Evolutionary conservation across 2,888 invertebrate species (phyloP), one percentile per base, ranked within the genome.

Genomic region (Rhodophaea formosa): DNA sequence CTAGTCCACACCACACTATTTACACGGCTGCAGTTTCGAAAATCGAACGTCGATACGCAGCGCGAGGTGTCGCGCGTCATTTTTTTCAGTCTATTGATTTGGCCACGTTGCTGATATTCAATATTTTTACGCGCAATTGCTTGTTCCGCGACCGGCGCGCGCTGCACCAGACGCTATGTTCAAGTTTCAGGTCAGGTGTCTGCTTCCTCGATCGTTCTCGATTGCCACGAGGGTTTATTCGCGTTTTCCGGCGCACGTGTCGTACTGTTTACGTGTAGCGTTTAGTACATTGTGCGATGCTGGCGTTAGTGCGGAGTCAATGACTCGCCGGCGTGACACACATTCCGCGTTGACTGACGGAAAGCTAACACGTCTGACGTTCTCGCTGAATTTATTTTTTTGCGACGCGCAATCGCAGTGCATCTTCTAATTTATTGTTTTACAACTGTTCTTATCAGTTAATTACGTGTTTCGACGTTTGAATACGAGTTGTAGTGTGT

Each of bases 291-390:
- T 67, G 70, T 68, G 70, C 68, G 67, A 58, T 53, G 66, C 64
- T 68, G 71, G 74, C 72, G 55, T 74, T 71, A 74, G 79, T 77
- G 76, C 77, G 75, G 78, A 83, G 89, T 89, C 90, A 86, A 80
- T 90, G 90, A 90, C 89, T 83, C 82, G 81, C 77, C 80, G 79
- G 77, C 84, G 78, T 92, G 92, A 91, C 91, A 92, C 79, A 91
- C 89, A 91, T 91, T 89, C 88, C 79, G 79, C 77, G 70, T 64
- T 72, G 77, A 75, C 77, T 82, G 86, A 84, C 84, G 79, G 84
- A 75, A 77, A 79, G 79, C 70, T 72, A 77, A 74, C 79, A 82
- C 82, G 83, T 80, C 79, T 75, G 78, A 73, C 74, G 74, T 75
- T 75, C 82, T 80, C 76, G 78, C 79, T 77, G 68, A 68, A 63